Conservation (phyloP, 2,797 vertebrate genomes). For the Loris lydekkerianus region DNA sequence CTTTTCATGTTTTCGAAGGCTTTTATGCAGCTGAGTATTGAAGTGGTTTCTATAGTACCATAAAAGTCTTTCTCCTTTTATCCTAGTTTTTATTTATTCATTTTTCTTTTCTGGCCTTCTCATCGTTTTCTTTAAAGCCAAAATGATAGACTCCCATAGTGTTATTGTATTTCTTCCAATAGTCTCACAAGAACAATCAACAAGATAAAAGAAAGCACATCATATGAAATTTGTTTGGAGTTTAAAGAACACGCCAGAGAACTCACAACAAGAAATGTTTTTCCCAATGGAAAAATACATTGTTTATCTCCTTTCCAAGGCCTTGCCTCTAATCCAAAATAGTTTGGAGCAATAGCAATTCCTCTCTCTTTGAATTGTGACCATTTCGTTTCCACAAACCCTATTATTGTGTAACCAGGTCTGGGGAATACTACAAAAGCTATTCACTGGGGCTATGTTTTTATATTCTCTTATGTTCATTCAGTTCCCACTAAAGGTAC, state of each 20-base stretch:
- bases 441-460: not conserved
- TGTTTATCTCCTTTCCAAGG: slow-evolving; percentile 38
- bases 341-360: not conserved
- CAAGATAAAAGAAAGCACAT: slow-evolving; percentile 24
- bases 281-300: not conserved
- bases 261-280: slow-evolving; percentile 35
- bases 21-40: not conserved
- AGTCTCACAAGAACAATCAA: slow-evolving; percentile 15
- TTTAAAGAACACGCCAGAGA: slow-evolving; percentile 19
- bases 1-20: not conserved
- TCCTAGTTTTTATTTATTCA: not conserved
- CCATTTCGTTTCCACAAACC: slow-evolving; percentile 37
- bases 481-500: not conserved
- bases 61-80: slow-evolving; percentile 2
- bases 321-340: not conserved
- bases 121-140: slow-evolving; percentile 22
- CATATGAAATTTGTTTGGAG: slow-evolving; percentile 22
- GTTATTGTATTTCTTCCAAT: not conserved
- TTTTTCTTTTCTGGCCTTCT: not conserved
- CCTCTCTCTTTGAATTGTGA: slow-evolving; percentile 48
- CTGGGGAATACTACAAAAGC: not conserved
- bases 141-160: not conserved
- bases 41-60: not conserved
- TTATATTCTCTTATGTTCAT: not conserved
- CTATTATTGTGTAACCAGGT: not conserved